Evolutionary conservation across 2,797 vertebrate species (phyloP), one percentile per base, ranked within the genome.

Genomic region (Notolepis coatsorum): DNA sequence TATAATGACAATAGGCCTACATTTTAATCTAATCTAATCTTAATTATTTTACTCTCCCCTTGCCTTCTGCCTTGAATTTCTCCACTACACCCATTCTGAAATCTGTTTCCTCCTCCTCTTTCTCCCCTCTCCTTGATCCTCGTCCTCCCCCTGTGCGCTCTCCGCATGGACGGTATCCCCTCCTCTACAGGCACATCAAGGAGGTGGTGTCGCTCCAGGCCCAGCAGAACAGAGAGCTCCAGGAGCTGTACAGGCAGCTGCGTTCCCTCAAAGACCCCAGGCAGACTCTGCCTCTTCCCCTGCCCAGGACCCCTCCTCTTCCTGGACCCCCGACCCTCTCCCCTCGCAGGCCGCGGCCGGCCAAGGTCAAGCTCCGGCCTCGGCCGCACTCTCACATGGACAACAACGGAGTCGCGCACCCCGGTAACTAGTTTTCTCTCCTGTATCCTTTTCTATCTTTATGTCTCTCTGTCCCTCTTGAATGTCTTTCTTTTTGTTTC

Each of bases 141-240:
- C 9, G 10, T 27, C 15, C 41, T 4, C 41, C 8, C 25, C 30
- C 2, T 20, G 27, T 21, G 24, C 42, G 47, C 37, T 15, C 20
- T 17, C 21, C 27, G n/a, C 45, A 13, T 58, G 21, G 17, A 54
- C 65, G 53, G 5, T 31, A 15, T 63, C 9, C 59, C 7, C 31
- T 68, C 15, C 24, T 68, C 37, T 68, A 12, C 48, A 98, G 96
- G 87, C 96, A 98, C 84, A 96, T 97, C 79, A 94, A 94, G 79
- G 96, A 97, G 70, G 96, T 97, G 75, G 94, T 97, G 46, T 94
- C 77, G 25, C 93, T 98, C 64, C 95, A 97, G 75, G 92, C 95
- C 8, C 93, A 96, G 75, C 96, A 98, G 86, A 96, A 95, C 85
- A 81, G 83, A 75, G 96, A 98, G 82, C 90, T 97, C 9, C 94